Evolutionary conservation across 1,140 invertebrate species (phyloP).

Genomic region (Anadara kagoshimensis): DNA sequence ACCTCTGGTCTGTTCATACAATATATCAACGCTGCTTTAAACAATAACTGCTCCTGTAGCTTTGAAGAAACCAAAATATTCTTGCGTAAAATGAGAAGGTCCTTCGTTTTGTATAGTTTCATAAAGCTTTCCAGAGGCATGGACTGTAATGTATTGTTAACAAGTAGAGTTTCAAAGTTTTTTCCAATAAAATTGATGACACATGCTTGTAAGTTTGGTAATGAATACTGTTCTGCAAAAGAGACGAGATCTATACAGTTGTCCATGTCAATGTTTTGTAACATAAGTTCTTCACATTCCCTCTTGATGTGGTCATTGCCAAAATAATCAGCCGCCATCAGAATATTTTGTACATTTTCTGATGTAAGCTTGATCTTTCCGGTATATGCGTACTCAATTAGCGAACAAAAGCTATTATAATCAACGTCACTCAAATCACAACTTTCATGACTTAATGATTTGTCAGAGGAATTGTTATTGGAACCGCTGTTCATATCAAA

Average conservation of each 20-base stretch:
- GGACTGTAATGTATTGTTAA: too few species aligned
- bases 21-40: too few species aligned
- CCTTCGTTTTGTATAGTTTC: too few species aligned
- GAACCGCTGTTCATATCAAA: not conserved
- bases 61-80: too few species aligned
- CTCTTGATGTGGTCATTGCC: slow-evolving; percentile 1
- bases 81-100: too few species aligned
- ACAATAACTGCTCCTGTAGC: too few species aligned
- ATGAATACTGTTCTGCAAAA: slow-evolving; percentile 7
- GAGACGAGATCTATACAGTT: not conserved
- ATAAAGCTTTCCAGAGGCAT: too few species aligned
- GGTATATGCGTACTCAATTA: slow-evolving; percentile 17
- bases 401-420: not conserved
- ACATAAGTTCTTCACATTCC: slow-evolving; percentile 13
- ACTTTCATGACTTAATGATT: not conserved
- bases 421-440: slow-evolving; percentile 10
- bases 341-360: slow-evolving; percentile 11
- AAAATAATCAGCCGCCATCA: slow-evolving; percentile 15
- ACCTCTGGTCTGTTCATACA: too few species aligned
- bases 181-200: too few species aligned
- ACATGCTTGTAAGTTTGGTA: too few species aligned
- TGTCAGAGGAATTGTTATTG: not conserved
- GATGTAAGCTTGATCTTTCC: slow-evolving; percentile 18
- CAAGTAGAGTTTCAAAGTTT: too few species aligned
- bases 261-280: slow-evolving; percentile 12